phyloP scores from a whole-genome alignment of 2,888 invertebrate genomes.

The Kuschelorhynchus macadamiae region DNA sequence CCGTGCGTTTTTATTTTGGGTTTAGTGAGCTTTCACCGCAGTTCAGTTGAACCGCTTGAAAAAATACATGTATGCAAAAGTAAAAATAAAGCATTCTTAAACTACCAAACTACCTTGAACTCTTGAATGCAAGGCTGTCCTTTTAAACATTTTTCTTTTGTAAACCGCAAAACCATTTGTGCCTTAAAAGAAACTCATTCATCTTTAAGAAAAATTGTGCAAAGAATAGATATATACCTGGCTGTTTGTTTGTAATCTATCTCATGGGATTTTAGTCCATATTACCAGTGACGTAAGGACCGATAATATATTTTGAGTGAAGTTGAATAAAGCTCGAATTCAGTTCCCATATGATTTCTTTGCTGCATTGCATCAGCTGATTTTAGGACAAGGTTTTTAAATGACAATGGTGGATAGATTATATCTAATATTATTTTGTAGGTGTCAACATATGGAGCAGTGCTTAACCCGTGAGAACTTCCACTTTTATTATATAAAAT shows the following conservation, averaged over 20 bases:
- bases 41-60: too few relatives aligned
- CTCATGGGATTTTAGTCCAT: background rate
- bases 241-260: background rate
- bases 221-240: constrained; percentile 27
- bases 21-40: too few relatives aligned
- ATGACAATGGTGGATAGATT: constrained; percentile 10
- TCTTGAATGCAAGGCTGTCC: constrained; percentile 9
- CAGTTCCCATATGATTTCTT: constrained; percentile 24
- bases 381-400: constrained; percentile 11
- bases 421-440: too few relatives aligned
- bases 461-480: constrained; percentile 2
- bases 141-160: constrained; percentile 18
- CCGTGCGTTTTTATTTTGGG: too few relatives aligned
- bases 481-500: too few relatives aligned
- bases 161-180: constrained; percentile 25
- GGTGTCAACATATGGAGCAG: background rate
- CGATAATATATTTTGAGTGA: constrained; percentile 5
- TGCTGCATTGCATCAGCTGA: constrained; percentile 33
- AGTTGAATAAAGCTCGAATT: constrained; percentile 24
- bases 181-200: constrained; percentile 22
- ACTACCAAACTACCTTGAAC: too few relatives aligned
- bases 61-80: too few relatives aligned
- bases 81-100: too few relatives aligned
- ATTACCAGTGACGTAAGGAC: background rate
- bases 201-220: constrained; percentile 20